These are phyloP conservation scores for Falco naumanni DNA, from an alignment of 2,797 vertebrate species.

Conservation along the genomic window DNA sequence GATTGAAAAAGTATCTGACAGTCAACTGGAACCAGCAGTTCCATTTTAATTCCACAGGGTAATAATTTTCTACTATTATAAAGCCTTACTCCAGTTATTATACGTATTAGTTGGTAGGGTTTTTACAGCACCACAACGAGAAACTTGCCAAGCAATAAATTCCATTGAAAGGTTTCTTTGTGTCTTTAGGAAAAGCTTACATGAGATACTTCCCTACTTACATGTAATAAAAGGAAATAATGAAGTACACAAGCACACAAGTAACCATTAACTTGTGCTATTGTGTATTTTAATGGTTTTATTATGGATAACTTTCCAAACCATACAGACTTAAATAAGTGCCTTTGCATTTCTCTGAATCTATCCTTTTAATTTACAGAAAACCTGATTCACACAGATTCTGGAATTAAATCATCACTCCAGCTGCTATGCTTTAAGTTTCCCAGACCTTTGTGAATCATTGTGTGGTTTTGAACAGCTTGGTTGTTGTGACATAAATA, in stretches of 20 bases:
- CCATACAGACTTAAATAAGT: not conserved
- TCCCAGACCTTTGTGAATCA: conserved; percentile 71
- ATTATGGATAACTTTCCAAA: conserved; percentile 41
- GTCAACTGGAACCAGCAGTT: conserved; percentile 51
- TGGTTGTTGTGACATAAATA: conserved; percentile 63
- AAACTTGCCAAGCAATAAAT: conserved; percentile 65
- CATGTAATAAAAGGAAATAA: conserved; percentile 50
- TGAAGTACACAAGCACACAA: conserved; percentile 39
- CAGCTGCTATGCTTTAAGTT: conserved; percentile 64
- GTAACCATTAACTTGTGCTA: conserved; percentile 47
- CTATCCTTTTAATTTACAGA: conserved; percentile 57
- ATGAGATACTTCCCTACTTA: conserved; percentile 55
- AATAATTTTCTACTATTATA: conserved; percentile 61
- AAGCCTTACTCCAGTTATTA: conserved; percentile 48
- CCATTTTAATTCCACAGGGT: conserved; percentile 51
- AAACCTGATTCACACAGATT: conserved; percentile 67
- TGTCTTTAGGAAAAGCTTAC: conserved; percentile 62
- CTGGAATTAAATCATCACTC: conserved; percentile 56
- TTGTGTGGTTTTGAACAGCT: conserved; percentile 66
- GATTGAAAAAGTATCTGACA: conserved; percentile 53
- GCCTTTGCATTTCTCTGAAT: conserved; percentile 45
- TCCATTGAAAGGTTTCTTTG: conserved; percentile 61
- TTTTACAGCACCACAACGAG: conserved; percentile 48
- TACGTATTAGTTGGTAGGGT: conserved; percentile 13
- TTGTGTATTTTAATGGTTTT: conserved; percentile 44